Percentiles rank a stretch among this genome's conserved stretches.
Conservation (phyloP, 2,888 invertebrate species). For the Mesochorus sp. region DNA sequence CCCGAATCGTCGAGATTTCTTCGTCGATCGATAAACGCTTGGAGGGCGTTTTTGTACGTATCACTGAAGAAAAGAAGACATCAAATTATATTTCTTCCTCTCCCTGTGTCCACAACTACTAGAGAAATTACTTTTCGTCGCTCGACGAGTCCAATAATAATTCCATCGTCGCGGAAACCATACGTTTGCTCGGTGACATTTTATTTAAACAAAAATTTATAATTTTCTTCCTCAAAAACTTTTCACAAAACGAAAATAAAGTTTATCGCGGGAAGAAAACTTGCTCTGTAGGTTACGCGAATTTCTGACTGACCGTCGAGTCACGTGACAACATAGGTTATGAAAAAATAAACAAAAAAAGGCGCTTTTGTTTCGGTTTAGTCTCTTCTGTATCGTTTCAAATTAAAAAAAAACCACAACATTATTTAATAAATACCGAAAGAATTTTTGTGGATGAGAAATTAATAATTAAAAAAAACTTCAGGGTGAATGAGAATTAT, state of each 20-base stretch:
- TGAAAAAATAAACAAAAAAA: background rate
- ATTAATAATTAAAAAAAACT: too few species aligned
- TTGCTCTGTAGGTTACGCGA: background rate
- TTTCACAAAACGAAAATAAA: too few species aligned
- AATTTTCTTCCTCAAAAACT: background rate
- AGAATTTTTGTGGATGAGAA: too few species aligned
- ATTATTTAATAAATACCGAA: too few species aligned
- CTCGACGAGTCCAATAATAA: slow-evolving; percentile 32
- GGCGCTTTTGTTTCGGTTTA: too few species aligned
- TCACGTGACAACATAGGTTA: slow-evolving; percentile 49
- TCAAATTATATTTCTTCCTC: too few species aligned
- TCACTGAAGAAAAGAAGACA: slow-evolving; percentile 70
- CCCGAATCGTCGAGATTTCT: slow-evolving; percentile 59
- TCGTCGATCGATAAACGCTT: slow-evolving; percentile 75
- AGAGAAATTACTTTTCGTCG: slow-evolving; percentile 47
- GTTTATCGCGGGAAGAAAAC: background rate
- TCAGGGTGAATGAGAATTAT: too few species aligned
- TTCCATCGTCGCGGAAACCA: slow-evolving; percentile 36
- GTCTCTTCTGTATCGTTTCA: too few species aligned
- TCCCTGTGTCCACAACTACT: too few species aligned
- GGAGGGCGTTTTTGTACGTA: slow-evolving; percentile 73
- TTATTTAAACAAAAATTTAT: background rate
- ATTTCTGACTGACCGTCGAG: background rate
- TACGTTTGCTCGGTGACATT: slow-evolving; percentile 45
- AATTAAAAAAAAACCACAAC: too few species aligned